Base-by-base conservation (phyloP, 2,113 vertebrate genomes). In the Cygnus buccinator region DNA sequence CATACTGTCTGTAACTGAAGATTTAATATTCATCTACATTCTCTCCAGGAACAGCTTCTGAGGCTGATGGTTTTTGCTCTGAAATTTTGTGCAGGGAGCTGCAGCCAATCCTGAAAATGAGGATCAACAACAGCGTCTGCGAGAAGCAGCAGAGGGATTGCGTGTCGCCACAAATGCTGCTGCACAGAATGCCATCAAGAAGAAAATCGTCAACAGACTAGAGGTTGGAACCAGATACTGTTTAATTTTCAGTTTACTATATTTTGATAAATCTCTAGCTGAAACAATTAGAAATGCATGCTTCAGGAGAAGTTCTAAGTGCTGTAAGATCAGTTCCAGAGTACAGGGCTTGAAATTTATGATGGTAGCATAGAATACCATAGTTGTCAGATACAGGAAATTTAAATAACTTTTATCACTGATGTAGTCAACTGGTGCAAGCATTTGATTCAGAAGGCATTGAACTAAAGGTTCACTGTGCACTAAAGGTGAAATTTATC, bases 181-280 rank as follows among this genome's bases (percentile, higher is more conserved):
- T 3, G 99, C 99, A 66, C 99, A 99, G 95, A 99, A 99, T 9
- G 99, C 99, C 28, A 99, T 99, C 65, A 99, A 99, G 98, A 99
- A 99, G 95, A 99, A 99, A 94, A 99, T 99, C 7, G 98, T 99
- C 96, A 99, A 98, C 97, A 98, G 99, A 92, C 97, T 99, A 87
- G 99, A 99, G 99, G 99, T 99, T 90, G 95, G 97, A 74, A 67
- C 12, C 14, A 74, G 18, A 23, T 61, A 50, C 21, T 46, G 39
- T 54, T 93, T 48, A 59, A 37, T 35, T 89, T 78, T 66, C 35
- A 18, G 10, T 68, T 92, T 62, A 33, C 21, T 77, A 26, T 1
- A 1, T 61, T 50, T 72, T 66, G 23, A 18, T 67, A 48, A 21
- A 21, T 54, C 22, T 63, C 11, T 31, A 78, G 61, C 68, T 57